These are phyloP conservation scores for Clarias platycephalus DNA, from an alignment of 2,797 vertebrate genomes.

Conservation along the genomic window DNA sequence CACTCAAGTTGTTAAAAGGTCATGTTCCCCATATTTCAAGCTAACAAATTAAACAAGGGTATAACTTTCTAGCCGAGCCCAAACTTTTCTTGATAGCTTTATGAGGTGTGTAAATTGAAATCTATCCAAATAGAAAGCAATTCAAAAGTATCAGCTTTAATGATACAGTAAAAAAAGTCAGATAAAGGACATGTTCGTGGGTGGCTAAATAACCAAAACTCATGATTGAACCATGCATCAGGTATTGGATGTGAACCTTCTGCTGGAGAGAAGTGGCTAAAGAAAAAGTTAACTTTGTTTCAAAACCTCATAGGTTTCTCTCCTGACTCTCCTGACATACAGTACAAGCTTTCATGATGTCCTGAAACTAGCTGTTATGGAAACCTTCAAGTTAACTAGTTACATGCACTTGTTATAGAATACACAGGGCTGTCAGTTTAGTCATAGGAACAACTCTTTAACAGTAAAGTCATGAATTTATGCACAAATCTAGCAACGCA, in stretches of 20 bases:
- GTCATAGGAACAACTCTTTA: background rate
- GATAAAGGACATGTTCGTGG: background rate
- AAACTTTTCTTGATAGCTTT: background rate
- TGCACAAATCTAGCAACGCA: background rate
- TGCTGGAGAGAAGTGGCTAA: background rate
- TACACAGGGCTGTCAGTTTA: background rate
- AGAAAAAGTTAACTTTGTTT: background rate
- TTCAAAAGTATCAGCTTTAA: background rate
- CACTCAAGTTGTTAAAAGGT: constrained; percentile 3
- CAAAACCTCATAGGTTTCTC: background rate
- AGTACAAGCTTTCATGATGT: background rate
- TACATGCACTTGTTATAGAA: background rate
- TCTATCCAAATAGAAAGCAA: background rate
- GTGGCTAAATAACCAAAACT: background rate
- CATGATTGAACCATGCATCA: background rate
- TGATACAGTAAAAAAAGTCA: background rate
- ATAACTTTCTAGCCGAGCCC: background rate
- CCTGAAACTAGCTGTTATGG: background rate
- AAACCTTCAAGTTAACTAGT: background rate
- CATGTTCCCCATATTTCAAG: background rate
- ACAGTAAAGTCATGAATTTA: background rate
- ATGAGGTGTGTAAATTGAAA: background rate
- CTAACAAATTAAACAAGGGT: background rate
- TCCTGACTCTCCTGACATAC: too few relatives aligned
- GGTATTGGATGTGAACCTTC: background rate